Conservation (phyloP, 2,113 vertebrate genomes). For the Callionymus lyra region DNA sequence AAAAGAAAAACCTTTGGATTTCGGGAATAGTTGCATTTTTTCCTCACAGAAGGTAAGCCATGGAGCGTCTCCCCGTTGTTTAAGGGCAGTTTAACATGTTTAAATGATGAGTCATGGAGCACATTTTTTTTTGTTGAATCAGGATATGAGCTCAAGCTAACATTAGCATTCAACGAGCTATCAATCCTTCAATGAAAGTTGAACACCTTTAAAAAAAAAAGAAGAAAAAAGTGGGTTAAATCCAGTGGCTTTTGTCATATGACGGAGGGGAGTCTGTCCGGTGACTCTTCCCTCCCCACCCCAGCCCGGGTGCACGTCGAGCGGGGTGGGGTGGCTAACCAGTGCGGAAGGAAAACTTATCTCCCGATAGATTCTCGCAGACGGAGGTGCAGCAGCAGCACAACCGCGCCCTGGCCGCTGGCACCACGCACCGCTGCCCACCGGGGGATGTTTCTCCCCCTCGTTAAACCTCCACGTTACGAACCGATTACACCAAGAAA, state of each 20-base stretch:
- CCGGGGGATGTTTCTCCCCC: not conserved
- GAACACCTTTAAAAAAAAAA: too few species aligned
- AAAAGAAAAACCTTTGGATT: constrained; percentile 23
- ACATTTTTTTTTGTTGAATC: too few species aligned
- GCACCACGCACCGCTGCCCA: constrained; percentile 15
- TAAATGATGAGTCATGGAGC: too few species aligned
- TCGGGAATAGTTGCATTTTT: constrained; percentile 42
- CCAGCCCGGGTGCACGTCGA: too few species aligned
- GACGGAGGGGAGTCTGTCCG: too few species aligned
- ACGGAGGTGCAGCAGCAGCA: constrained; percentile 32
- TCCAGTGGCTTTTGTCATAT: too few species aligned
- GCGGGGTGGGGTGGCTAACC: constrained; percentile 46
- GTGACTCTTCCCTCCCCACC: too few species aligned
- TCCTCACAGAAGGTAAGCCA: constrained; percentile 49
- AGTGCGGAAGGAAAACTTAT: constrained; percentile 53
- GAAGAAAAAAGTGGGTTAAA: too few species aligned
- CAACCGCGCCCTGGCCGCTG: constrained; percentile 55
- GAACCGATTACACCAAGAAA: too few species aligned
- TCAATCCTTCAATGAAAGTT: too few species aligned
- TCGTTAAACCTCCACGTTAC: not conserved
- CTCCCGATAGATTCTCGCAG: constrained; percentile 27
- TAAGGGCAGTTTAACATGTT: constrained; percentile 38
- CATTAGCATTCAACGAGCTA: constrained; percentile 10
- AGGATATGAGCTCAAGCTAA: constrained; percentile 21
- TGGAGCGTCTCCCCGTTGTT: not conserved